A percentile compares a stretch with the other conserved stretches of the same genome.
Conservation (phyloP, 2,888 invertebrate genomes). For the Drosophila algonquin region DNA sequence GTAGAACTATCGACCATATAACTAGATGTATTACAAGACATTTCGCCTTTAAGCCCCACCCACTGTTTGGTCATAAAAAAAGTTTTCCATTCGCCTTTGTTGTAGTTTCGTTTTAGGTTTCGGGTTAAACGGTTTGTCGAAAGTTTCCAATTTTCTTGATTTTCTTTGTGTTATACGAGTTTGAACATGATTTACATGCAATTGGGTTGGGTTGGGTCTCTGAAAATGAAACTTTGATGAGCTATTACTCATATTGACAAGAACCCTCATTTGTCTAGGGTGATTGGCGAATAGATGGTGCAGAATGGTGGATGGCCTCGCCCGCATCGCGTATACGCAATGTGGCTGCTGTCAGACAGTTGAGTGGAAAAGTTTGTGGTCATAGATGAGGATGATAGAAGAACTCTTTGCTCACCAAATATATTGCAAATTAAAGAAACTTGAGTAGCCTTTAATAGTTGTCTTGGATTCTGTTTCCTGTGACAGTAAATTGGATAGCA, state of each 20-base stretch:
- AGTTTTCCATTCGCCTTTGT: constrained; percentile 29
- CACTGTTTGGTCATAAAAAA: constrained; percentile 25
- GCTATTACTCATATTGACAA: constrained; percentile 75
- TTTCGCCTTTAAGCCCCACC: constrained; percentile 46
- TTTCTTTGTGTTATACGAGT: constrained; percentile 10
- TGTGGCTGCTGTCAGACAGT: constrained; percentile 5
- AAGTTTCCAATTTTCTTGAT: constrained; percentile 49
- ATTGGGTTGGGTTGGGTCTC: constrained; percentile 26
- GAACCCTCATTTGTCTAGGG: constrained; percentile 54
- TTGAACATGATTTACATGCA: constrained; percentile 36
- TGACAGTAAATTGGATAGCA: too few relatives aligned
- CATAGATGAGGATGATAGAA: constrained; percentile 5
- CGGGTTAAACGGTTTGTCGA: constrained; percentile 56
- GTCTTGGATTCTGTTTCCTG: too few relatives aligned
- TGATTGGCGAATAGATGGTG: constrained; percentile 25
- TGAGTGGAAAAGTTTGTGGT: constrained; percentile 25
- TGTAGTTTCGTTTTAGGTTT: constrained; percentile 33
- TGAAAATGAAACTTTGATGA: constrained; percentile 71
- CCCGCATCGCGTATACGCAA: constrained; percentile 35
- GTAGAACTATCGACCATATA: constrained; percentile 4
- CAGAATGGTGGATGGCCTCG: neutral
- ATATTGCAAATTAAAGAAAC: too few relatives aligned
- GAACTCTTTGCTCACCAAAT: neutral
- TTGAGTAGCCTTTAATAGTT: too few relatives aligned
- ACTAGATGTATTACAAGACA: constrained; percentile 39